phyloP scores from a whole-genome alignment of 2,888 invertebrate genomes.

The Hypercompe scribonia region DNA sequence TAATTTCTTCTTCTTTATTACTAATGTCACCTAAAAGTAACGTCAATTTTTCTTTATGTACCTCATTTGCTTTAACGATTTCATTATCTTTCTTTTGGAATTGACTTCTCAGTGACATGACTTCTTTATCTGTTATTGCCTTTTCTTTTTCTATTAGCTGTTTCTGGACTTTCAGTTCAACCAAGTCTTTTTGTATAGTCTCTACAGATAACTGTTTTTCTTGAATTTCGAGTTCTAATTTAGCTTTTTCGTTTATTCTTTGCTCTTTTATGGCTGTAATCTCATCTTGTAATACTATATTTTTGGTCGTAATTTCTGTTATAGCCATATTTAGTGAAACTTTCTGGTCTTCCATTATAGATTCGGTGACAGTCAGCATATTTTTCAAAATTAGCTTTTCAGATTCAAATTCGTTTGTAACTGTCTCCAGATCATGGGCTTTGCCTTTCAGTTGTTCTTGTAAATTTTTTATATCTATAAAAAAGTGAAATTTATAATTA shows the following conservation, averaged over 20 bases:
- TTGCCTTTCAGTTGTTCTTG: slow-evolving; percentile 64
- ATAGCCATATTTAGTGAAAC: slow-evolving; percentile 58
- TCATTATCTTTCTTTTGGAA: slow-evolving; percentile 28
- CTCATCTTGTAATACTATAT: slow-evolving; percentile 57
- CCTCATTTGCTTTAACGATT: slow-evolving; percentile 44
- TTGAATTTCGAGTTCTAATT: slow-evolving; percentile 45
- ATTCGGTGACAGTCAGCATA: slow-evolving; percentile 73
- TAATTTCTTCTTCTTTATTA: slow-evolving; percentile 4
- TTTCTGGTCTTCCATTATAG: slow-evolving; percentile 74
- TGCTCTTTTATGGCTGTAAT: slow-evolving; percentile 48
- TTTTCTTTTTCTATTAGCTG: slow-evolving; percentile 40
- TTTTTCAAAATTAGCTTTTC: slow-evolving; percentile 70
- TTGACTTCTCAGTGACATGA: slow-evolving; percentile 28
- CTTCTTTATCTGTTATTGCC: slow-evolving; percentile 35
- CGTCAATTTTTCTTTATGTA: slow-evolving; percentile 29
- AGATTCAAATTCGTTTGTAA: slow-evolving; percentile 69
- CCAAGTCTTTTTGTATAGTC: slow-evolving; percentile 48
- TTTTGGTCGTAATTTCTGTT: slow-evolving; percentile 56
- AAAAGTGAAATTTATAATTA: slow-evolving; percentile 5
- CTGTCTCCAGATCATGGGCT: slow-evolving; percentile 64
- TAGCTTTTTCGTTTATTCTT: slow-evolving; percentile 46
- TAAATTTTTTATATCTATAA: slow-evolving; percentile 61
- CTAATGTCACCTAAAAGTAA: not conserved
- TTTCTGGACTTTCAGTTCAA: slow-evolving; percentile 45
- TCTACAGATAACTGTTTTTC: slow-evolving; percentile 54